These are phyloP conservation scores for Alloscopus bannaensis DNA, from an alignment of 2,888 invertebrate genomes.

Conservation along the genomic window DNA sequence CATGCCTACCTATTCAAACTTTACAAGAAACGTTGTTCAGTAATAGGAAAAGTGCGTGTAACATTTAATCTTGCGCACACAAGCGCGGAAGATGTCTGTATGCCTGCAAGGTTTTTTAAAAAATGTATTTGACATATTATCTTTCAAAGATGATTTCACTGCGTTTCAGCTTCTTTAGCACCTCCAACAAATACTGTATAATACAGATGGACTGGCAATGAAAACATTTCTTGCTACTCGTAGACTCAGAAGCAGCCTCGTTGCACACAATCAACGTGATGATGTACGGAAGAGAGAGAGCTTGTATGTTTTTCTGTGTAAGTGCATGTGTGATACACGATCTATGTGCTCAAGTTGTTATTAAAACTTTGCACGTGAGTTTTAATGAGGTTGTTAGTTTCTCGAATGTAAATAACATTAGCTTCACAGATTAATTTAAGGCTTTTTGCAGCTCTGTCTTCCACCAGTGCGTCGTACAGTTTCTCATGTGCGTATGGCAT, in stretches of 20 bases:
- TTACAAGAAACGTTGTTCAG: too few species aligned
- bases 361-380: constrained; percentile 62
- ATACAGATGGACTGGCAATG: too few species aligned
- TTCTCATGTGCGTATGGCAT: too few species aligned
- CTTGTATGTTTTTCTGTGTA: neutral
- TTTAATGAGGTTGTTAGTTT: constrained; percentile 64
- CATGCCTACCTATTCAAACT: too few species aligned
- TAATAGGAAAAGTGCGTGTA: too few species aligned
- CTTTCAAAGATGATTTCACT: constrained; percentile 1
- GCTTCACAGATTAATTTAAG: constrained; percentile 36
- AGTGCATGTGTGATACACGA: constrained; percentile 6
- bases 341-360: constrained; percentile 49
- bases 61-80: too few species aligned
- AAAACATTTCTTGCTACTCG: too few species aligned
- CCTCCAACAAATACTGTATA: constrained; percentile 30
- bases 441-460: constrained; percentile 15
- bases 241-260: too few species aligned
- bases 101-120: too few species aligned
- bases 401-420: constrained; percentile 53
- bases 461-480: too few species aligned
- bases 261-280: too few species aligned
- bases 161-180: constrained; percentile 19
- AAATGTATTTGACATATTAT: neutral
- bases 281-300: neutral
- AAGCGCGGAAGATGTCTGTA: too few species aligned